phyloP scores from a whole-genome alignment of 2,888 invertebrate genomes.

The Rotaria macrura region DNA sequence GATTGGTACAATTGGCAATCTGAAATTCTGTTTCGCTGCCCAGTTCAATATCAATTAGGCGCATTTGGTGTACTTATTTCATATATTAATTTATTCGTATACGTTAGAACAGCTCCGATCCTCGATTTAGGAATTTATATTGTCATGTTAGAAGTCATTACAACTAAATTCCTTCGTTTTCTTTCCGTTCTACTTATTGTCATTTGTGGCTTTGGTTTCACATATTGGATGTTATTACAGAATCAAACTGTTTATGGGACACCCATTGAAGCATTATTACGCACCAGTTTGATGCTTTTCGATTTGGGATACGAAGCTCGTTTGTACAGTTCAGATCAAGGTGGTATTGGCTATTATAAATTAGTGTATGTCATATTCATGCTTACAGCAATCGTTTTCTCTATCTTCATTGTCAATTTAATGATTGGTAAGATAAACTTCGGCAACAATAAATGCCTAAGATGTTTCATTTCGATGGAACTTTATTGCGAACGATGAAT shows the following conservation, averaged over 20 bases:
- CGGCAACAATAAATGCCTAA: not conserved
- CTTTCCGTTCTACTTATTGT: not conserved
- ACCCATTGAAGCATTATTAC: not conserved
- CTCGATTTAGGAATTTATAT: not conserved
- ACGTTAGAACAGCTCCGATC: not conserved
- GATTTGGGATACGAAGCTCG: not conserved
- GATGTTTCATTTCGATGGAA: not conserved
- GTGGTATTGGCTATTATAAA: not conserved
- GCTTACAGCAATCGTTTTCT: not conserved
- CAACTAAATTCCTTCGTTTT: not conserved
- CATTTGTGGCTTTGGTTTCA: not conserved
- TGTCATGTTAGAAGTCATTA: not conserved
- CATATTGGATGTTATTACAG: not conserved
- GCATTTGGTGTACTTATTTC: not conserved
- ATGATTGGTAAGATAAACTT: not conserved
- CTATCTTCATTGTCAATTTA: not conserved
- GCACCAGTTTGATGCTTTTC: not conserved
- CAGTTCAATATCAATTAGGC: not conserved
- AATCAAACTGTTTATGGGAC: not conserved
- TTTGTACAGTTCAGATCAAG: not conserved
- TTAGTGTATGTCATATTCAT: not conserved
- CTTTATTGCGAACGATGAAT: not conserved
- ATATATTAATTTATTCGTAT: not conserved
- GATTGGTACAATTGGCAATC: not conserved
- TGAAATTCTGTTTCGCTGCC: not conserved